phyloP scores from a whole-genome alignment of 2,888 invertebrate species.

The Melinaea marsaeus region DNA sequence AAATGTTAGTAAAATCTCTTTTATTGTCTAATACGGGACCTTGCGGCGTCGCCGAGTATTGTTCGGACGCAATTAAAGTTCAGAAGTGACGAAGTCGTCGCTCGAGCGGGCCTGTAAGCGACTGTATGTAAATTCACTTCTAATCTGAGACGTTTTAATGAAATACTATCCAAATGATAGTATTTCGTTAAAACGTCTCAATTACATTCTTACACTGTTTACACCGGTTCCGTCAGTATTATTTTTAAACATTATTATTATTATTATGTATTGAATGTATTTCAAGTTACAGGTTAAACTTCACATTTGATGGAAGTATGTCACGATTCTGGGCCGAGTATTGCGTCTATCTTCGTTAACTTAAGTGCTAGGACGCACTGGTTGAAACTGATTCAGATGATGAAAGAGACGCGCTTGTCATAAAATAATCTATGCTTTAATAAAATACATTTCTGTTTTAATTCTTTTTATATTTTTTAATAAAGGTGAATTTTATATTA shows the following conservation, averaged over 20 bases:
- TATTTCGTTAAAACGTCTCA: background rate
- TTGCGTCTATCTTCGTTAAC: conserved; percentile 30
- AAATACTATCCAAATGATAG: background rate
- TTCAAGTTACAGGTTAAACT: conserved; percentile 12
- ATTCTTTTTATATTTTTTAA: background rate
- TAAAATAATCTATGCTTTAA: conserved; percentile 21
- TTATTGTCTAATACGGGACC: conserved; percentile 8
- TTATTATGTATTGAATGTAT: background rate
- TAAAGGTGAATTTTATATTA: background rate
- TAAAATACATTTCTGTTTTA: background rate
- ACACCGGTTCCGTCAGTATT: background rate
- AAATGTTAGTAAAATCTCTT: too few relatives aligned
- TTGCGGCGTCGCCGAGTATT: conserved; percentile 7
- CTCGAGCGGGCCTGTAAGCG: conserved; percentile 50
- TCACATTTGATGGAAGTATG: conserved; percentile 24
- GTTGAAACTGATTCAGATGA: conserved; percentile 28
- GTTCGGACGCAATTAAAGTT: conserved; percentile 53
- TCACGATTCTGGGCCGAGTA: conserved; percentile 26
- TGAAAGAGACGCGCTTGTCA: conserved; percentile 22
- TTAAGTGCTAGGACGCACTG: conserved; percentile 30
- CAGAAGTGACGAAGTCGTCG: conserved; percentile 45
- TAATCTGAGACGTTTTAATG: conserved; percentile 1
- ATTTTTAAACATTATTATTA: too few relatives aligned
- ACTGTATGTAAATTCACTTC: conserved; percentile 33
- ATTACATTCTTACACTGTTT: background rate